These are phyloP conservation scores for Falcaria lacertinaria DNA, from an alignment of 2,888 invertebrate genomes.

Conservation along the genomic window DNA sequence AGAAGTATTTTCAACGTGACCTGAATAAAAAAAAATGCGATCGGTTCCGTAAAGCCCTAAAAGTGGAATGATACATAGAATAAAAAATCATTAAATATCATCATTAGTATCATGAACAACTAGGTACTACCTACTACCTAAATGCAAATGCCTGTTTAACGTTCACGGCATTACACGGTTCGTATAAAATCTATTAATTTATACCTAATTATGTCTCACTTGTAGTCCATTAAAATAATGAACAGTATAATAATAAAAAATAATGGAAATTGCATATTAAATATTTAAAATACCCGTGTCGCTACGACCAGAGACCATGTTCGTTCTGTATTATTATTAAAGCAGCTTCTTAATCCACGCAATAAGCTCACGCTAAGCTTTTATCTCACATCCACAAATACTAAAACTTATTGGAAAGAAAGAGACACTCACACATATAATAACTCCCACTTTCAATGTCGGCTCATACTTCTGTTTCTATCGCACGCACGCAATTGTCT, in stretches of 20 bases:
- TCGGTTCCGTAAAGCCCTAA: no score
- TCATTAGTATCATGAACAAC: constrained; percentile 15
- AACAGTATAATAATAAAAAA: constrained; percentile 53
- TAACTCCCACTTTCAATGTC: constrained; percentile 23
- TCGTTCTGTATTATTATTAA: constrained; percentile 72
- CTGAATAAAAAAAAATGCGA: no score
- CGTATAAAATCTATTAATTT: constrained; percentile 47
- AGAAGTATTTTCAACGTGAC: no score
- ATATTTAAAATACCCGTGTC: constrained; percentile 72
- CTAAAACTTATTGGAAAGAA: constrained; percentile 34
- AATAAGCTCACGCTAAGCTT: constrained; percentile 40
- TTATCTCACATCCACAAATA: constrained; percentile 41
- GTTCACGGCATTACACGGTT: constrained; percentile 19
- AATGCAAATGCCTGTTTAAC: constrained; percentile 32
- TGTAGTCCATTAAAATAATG: constrained; percentile 56
- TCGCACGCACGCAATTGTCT: constrained; percentile 42
- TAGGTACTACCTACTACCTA: constrained; percentile 11
- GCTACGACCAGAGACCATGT: constrained; percentile 68
- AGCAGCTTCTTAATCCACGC: constrained; percentile 71
- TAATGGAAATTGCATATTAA: constrained; percentile 75
- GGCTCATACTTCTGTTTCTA: constrained; percentile 46
- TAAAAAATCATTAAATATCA: constrained; percentile 2
- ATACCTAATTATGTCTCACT: constrained; percentile 53
- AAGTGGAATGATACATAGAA: not conserved
- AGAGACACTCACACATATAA: constrained; percentile 33